phyloP scores from a whole-genome alignment of 2,113 vertebrate species.

The Clarias macrocephalus region DNA sequence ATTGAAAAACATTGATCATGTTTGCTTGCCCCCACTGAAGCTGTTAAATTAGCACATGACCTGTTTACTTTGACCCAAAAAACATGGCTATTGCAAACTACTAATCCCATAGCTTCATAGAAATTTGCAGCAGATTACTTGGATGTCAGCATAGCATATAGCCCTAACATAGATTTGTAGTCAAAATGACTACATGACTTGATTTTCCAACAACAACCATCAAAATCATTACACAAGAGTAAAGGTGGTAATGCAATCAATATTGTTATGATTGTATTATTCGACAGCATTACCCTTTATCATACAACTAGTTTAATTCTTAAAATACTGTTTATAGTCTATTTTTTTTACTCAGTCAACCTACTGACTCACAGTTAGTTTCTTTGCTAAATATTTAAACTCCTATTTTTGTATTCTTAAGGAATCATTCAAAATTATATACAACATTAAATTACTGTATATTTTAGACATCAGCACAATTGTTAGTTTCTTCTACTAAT shows the following conservation, averaged over 20 bases:
- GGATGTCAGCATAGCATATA: background rate
- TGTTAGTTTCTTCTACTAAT: background rate
- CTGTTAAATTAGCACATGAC: background rate
- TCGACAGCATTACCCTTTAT: too few relatives aligned
- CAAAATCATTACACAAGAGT: constrained; percentile 77
- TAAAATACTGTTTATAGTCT: background rate
- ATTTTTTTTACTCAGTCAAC: background rate
- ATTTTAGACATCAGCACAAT: background rate
- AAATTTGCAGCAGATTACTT: background rate
- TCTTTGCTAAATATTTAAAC: background rate
- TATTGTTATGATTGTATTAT: constrained; percentile 46
- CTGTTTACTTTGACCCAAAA: constrained; percentile 3
- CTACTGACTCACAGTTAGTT: background rate
- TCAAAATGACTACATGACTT: too few relatives aligned
- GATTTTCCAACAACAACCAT: constrained; percentile 66
- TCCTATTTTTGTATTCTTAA: background rate
- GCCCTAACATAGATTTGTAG: background rate
- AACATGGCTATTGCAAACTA: background rate
- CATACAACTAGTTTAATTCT: background rate
- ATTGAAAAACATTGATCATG: background rate
- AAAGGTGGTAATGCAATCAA: constrained; percentile 67
- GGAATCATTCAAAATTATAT: background rate
- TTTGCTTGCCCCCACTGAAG: background rate
- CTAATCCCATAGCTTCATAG: background rate
- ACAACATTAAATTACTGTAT: background rate